Evolutionary conservation across 2,888 invertebrate species (phyloP), one percentile per base, ranked within the genome.

Genomic region (Clistopyga incitator): DNA sequence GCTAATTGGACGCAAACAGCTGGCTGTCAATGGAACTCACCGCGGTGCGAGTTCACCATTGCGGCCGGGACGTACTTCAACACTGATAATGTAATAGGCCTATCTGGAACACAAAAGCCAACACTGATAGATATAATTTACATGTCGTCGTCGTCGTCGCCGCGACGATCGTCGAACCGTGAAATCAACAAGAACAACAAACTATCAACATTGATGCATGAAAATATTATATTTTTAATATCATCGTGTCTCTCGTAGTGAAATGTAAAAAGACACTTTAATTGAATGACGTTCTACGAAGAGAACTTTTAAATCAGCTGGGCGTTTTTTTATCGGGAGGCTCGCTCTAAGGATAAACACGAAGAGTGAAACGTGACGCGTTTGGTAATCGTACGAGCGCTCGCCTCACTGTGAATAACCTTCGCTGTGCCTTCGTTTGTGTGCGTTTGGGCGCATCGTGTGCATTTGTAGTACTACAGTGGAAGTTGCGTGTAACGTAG

Each of bases 1-100:
- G 92, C 92, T 92, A 92, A 92, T 92, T 92, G 92, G 90, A 92
- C 88, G 89, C 91, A 90, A 92, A 92, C 92, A 92, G 92, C 92
- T 92, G 92, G 91, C 89, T 90, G 91, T 88, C 89, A 85, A 84
- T 87, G 88, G 86, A 78, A 47, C 76, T 77, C 85, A 82, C 85
- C 80, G 82, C 78, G 74, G 81, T 82, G 85, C 84, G 85, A 83
- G 85, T 78, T 84, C 79, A 83, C 85, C 84, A 47, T 61, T 29
- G 83, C 85, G n/a, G n/a, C n/a, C n/a, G 86, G 77, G 80, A 78
- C 86, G 88, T 86, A 88, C 88, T 89, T 88, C 90, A 90, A 89
- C 91, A 88, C 90, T 92, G 92, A 92, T 92, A 92, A 92, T 91
- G 90, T 91, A 92, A 92, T 91, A 87, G 91, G 90, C 89, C 89